A percentile compares a stretch with the other conserved stretches of the same genome.
These are phyloP conservation scores for Thripadectes ignobilis DNA, from an alignment of 2,797 vertebrate genomes.

Conservation along the genomic window DNA sequence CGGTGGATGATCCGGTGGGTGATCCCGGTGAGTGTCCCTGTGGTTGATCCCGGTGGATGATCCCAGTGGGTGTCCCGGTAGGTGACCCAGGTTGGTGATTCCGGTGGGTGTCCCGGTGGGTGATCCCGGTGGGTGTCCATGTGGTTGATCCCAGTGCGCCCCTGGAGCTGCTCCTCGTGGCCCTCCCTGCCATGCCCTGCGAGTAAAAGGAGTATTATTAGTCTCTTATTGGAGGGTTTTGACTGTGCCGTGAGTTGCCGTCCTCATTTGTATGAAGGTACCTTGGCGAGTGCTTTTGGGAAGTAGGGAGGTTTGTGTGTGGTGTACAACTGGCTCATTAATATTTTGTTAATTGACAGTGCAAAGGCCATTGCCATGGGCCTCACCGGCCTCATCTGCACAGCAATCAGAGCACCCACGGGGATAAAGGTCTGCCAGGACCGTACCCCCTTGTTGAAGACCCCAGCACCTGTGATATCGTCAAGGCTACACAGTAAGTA, in stretches of 20 bases:
- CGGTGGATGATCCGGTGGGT: no score
- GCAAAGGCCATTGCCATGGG: constrained; percentile 72
- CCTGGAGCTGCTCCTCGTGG: accelerated
- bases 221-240: background rate
- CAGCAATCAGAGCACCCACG: background rate
- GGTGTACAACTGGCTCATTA: background rate
- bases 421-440: constrained; percentile 74
- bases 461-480: constrained; percentile 89
- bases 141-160: no score
- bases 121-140: no score
- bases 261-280: accelerated
- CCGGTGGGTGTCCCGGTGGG: no score
- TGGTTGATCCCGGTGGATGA: no score
- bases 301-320: background rate
- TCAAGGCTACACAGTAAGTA: constrained; percentile 94
- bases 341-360: constrained; percentile 56
- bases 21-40: no score
- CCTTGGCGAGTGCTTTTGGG: background rate
- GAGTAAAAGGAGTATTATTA: no score
- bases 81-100: no score
- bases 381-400: constrained; percentile 22
- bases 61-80: no score
- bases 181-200: no score
- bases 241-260: background rate
- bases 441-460: constrained; percentile 82